Evolutionary conservation across 2,888 invertebrate genomes (phyloP).

Genomic region (Acleris literana): DNA sequence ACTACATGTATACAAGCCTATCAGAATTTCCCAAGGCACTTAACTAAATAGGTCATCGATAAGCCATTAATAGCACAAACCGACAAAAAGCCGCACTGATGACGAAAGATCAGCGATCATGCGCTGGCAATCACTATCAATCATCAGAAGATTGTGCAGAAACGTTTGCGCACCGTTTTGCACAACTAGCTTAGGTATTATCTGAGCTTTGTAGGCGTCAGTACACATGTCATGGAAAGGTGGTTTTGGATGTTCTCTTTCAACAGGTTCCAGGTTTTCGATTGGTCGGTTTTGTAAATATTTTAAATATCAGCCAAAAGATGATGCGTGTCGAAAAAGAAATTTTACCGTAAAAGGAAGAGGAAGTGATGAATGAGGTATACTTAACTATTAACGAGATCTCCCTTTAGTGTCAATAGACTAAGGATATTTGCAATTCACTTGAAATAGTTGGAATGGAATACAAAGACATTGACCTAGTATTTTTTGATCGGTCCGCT

Average conservation of each 20-base stretch:
- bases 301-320: too few relatives aligned
- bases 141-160: slow-evolving; percentile 37
- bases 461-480: too few relatives aligned
- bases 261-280: neutral
- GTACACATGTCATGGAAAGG: slow-evolving; percentile 1
- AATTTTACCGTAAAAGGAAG: too few relatives aligned
- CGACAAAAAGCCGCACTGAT: slow-evolving; percentile 26
- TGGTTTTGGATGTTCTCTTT: neutral
- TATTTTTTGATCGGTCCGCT: too few relatives aligned
- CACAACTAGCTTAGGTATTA: slow-evolving; percentile 51
- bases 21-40: slow-evolving; percentile 28
- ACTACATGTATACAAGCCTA: slow-evolving; percentile 5
- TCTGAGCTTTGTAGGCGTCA: slow-evolving; percentile 54
- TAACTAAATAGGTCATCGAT: slow-evolving; percentile 33
- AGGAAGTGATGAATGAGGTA: too few relatives aligned
- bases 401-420: too few relatives aligned
- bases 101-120: slow-evolving; percentile 30
- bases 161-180: slow-evolving; percentile 43
- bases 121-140: slow-evolving; percentile 37
- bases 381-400: too few relatives aligned
- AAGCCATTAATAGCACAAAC: slow-evolving; percentile 18
- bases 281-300: neutral
- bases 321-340: too few relatives aligned
- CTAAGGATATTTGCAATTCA: too few relatives aligned
- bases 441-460: too few relatives aligned